phyloP scores from a whole-genome alignment of 2,797 vertebrate genomes.

The Oreochromis mossambicus region DNA sequence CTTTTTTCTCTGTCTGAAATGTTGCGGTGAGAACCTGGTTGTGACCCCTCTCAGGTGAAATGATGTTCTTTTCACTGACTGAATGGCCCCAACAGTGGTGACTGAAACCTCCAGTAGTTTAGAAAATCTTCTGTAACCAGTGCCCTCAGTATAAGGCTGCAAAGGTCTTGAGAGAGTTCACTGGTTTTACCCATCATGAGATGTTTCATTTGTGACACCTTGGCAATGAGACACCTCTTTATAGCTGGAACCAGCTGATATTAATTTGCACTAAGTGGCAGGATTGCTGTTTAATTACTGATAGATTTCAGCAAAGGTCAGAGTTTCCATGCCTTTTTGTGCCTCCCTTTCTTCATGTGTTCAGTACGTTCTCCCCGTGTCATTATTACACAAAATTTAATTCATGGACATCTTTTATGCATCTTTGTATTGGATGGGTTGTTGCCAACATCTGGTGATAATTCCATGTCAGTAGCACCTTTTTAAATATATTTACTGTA shows the following conservation, averaged over 20 bases:
- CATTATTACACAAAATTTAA: background rate
- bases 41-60: too few relatives aligned
- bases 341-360: background rate
- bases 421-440: background rate
- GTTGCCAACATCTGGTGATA: background rate
- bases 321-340: background rate
- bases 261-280: background rate
- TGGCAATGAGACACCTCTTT: background rate
- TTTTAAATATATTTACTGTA: background rate
- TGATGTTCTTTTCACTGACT: too few relatives aligned
- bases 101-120: background rate
- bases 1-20: too few relatives aligned
- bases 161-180: background rate
- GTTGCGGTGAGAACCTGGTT: too few relatives aligned
- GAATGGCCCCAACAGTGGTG: too few relatives aligned
- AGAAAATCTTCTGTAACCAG: background rate
- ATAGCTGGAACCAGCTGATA: background rate
- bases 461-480: background rate
- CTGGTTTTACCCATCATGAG: background rate
- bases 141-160: too few relatives aligned
- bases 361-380: too few relatives aligned
- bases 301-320: background rate
- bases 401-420: background rate
- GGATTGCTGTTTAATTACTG: background rate
- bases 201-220: background rate